Percentiles rank a stretch among this genome's conserved stretches.
Evolutionary conservation across 2,797 vertebrate species (phyloP).

Genomic region (Gymnocypris eckloni): DNA sequence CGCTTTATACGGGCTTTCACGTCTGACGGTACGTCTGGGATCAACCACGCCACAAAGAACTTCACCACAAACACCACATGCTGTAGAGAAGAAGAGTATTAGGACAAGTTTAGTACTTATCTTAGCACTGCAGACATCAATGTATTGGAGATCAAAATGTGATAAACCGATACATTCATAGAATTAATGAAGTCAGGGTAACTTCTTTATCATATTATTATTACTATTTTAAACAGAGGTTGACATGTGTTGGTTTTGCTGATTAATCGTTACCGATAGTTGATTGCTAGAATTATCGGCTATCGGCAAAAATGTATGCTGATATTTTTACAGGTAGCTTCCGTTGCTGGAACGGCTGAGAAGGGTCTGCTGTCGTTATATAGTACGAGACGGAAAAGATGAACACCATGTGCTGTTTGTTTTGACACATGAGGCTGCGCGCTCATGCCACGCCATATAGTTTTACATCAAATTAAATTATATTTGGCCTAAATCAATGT

Average conservation of each 20-base stretch:
- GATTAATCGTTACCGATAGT: not conserved
- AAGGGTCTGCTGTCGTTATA: not conserved
- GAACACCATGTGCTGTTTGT: not conserved
- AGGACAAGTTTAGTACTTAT: not conserved
- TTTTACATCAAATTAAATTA: too few relatives aligned
- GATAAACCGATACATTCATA: not conserved
- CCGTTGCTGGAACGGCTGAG: not conserved
- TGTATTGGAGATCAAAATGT: constrained; percentile 10
- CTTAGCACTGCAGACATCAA: not conserved
- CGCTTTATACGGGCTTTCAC: constrained; percentile 90
- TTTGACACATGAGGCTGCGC: not conserved
- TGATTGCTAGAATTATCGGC: not conserved
- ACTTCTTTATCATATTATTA: not conserved
- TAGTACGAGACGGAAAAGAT: not conserved
- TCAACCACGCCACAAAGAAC: constrained; percentile 96
- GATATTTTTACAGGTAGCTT: not conserved
- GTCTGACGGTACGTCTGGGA: constrained; percentile 92
- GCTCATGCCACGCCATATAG: too few relatives aligned
- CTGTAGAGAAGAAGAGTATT: constrained; percentile 70
- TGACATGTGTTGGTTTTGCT: not conserved
- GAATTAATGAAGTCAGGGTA: not conserved
- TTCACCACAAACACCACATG: constrained; percentile 94
- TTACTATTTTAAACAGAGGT: not conserved
- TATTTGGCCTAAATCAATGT: too few relatives aligned
- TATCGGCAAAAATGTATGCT: not conserved